Conservation (phyloP, 1,140 invertebrate genomes). For the Physella acuta region DNA sequence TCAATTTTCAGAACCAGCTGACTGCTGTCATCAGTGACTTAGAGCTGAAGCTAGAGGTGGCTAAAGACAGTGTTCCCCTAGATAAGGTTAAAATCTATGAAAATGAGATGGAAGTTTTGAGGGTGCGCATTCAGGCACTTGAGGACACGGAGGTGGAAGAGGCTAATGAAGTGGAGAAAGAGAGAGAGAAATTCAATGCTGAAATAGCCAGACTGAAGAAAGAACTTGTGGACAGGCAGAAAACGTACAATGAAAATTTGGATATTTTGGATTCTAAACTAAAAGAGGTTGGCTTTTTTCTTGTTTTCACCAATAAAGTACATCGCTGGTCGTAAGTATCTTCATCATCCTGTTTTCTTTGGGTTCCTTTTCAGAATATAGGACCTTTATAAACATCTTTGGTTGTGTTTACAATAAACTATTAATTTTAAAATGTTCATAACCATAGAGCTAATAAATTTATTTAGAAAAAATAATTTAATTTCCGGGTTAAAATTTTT, state of each 20-base stretch:
- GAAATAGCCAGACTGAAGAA: slow-evolving; percentile 41
- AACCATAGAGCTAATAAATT: too few species aligned
- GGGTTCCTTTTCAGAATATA: too few species aligned
- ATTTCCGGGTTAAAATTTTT: too few species aligned
- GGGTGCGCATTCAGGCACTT: not conserved
- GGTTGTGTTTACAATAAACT: too few species aligned
- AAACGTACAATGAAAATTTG: slow-evolving; percentile 49
- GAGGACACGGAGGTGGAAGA: slow-evolving; percentile 25
- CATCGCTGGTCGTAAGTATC: too few species aligned
- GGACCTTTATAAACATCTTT: too few species aligned
- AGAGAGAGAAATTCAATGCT: slow-evolving; percentile 28
- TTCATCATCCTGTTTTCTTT: too few species aligned
- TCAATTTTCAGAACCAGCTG: too few species aligned
- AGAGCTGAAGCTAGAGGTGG: slow-evolving; percentile 4
- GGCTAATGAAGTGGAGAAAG: slow-evolving; percentile 21
- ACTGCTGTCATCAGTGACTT: slow-evolving; percentile 4
- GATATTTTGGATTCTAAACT: slow-evolving; percentile 43
- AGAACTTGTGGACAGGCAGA: slow-evolving; percentile 53
- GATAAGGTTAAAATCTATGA: slow-evolving; percentile 16
- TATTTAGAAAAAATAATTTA: too few species aligned
- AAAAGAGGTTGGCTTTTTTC: slow-evolving; percentile 35
- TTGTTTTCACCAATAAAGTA: too few species aligned
- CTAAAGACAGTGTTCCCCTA: slow-evolving; percentile 9
- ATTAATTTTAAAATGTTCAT: too few species aligned
- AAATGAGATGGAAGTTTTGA: slow-evolving; percentile 11